Conservation (phyloP, 2,797 vertebrate species). For the Macrochelys suwanniensis region DNA sequence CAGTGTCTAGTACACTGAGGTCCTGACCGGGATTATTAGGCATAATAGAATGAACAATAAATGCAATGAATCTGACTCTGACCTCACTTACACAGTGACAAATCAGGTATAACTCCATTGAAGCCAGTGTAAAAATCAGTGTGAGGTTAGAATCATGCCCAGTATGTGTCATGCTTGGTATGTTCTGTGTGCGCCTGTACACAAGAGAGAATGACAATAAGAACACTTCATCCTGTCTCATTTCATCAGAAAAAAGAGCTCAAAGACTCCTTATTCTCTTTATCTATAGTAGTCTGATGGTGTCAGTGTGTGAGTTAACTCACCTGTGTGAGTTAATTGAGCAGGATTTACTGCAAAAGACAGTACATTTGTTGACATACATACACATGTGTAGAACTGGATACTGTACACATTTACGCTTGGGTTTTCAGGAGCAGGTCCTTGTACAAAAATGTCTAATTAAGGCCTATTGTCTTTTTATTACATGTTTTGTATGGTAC, state of each 20-base stretch:
- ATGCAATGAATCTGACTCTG: accelerated
- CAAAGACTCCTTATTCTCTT: not conserved
- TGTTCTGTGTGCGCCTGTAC: not conserved
- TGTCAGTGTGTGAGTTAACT: not conserved
- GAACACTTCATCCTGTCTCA: accelerated
- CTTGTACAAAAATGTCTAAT: accelerated
- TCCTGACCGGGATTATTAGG: not conserved
- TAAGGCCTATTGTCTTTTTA: not conserved
- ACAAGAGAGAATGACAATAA: not conserved
- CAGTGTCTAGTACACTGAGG: not conserved
- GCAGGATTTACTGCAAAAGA: not conserved
- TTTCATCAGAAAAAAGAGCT: not conserved
- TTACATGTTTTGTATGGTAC: not conserved
- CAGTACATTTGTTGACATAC: not conserved
- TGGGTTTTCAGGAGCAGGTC: not conserved
- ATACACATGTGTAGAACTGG: not conserved
- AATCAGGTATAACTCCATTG: not conserved
- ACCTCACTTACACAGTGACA: not conserved
- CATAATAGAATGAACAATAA: not conserved
- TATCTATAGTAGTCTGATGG: not conserved
- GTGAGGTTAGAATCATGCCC: not conserved
- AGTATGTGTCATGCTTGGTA: accelerated
- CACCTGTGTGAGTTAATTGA: not conserved
- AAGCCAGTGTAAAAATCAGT: not conserved
- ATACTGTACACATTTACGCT: not conserved